A percentile compares a stretch with the other conserved stretches of the same genome.
phyloP scores from a whole-genome alignment of 2,888 invertebrate species.

The Scaptomyza tumidula region DNA sequence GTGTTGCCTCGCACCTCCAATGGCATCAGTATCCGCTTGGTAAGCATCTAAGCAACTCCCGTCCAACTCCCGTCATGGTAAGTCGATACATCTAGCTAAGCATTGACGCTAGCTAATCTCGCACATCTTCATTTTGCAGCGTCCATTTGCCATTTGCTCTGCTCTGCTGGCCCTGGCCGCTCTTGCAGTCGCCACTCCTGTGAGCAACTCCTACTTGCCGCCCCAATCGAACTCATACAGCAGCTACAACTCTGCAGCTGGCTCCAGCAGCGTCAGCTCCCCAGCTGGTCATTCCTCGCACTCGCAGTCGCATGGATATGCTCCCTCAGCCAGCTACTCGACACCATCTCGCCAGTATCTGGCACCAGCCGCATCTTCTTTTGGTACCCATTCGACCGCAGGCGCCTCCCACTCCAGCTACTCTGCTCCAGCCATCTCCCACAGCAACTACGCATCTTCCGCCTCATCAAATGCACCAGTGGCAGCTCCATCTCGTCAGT shows the following conservation, averaged over 20 bases:
- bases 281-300: slow-evolving; percentile 31
- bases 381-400: slow-evolving; percentile 13
- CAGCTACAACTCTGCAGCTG: slow-evolving; percentile 55
- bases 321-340: slow-evolving; percentile 21
- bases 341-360: slow-evolving; percentile 31
- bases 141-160: slow-evolving; percentile 35
- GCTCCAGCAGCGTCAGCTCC: slow-evolving; percentile 31
- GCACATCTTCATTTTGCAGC: slow-evolving; percentile 33
- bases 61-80: slow-evolving; percentile 52
- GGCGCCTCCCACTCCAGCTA: slow-evolving; percentile 12
- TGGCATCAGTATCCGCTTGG: slow-evolving; percentile 63
- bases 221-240: slow-evolving; percentile 58
- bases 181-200: slow-evolving; percentile 47
- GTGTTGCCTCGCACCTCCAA: slow-evolving; percentile 36
- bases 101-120: neutral
- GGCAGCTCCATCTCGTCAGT: slow-evolving; percentile 44
- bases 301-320: slow-evolving; percentile 20
- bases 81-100: slow-evolving; percentile 20
- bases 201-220: slow-evolving; percentile 66
- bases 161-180: slow-evolving; percentile 46
- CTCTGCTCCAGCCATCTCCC: slow-evolving; percentile 18
- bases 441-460: slow-evolving; percentile 20
- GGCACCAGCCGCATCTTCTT: slow-evolving; percentile 22
- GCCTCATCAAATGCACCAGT: slow-evolving; percentile 15
- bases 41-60: slow-evolving; percentile 39